Percentiles rank a stretch among this genome's conserved stretches.
These are phyloP conservation scores for Sebastes paucispinis DNA, from an alignment of 2,797 vertebrate species.

Conservation along the genomic window DNA sequence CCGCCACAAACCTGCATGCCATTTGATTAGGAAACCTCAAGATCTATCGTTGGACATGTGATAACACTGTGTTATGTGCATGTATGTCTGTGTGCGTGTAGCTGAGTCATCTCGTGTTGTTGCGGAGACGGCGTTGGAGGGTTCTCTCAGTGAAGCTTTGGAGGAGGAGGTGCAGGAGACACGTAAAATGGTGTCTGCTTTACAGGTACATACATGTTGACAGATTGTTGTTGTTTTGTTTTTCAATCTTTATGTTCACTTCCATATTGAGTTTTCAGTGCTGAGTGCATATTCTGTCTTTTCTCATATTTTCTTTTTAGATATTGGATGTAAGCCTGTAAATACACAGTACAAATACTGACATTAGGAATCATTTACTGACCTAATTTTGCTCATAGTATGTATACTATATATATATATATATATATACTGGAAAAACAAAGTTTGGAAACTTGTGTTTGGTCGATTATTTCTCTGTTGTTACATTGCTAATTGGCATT, in stretches of 20 bases:
- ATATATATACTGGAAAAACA: too few relatives aligned
- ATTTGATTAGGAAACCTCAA: background rate
- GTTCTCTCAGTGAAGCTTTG: slow-evolving; percentile 88
- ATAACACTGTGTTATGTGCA: background rate
- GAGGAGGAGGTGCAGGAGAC: slow-evolving; percentile 96
- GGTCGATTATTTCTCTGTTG: too few relatives aligned
- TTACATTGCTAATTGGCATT: too few relatives aligned
- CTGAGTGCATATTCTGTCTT: background rate
- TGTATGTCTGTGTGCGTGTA: slow-evolving; percentile 3
- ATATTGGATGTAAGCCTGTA: background rate
- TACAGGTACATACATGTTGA: slow-evolving; percentile 85
- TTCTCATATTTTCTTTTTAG: background rate
- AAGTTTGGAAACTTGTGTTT: too few relatives aligned
- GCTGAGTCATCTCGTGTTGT: slow-evolving; percentile 34
- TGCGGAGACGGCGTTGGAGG: slow-evolving; percentile 83
- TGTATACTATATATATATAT: too few relatives aligned
- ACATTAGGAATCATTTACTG: background rate
- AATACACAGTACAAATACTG: background rate
- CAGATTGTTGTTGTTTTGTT: background rate
- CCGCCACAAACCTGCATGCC: background rate
- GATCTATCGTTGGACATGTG: background rate
- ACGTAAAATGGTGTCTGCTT: slow-evolving; percentile 93
- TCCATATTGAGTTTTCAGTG: background rate
- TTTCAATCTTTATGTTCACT: background rate
- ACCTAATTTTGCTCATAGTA: background rate